phyloP scores from a whole-genome alignment of 2,113 vertebrate species.

The Cottus gobio region DNA sequence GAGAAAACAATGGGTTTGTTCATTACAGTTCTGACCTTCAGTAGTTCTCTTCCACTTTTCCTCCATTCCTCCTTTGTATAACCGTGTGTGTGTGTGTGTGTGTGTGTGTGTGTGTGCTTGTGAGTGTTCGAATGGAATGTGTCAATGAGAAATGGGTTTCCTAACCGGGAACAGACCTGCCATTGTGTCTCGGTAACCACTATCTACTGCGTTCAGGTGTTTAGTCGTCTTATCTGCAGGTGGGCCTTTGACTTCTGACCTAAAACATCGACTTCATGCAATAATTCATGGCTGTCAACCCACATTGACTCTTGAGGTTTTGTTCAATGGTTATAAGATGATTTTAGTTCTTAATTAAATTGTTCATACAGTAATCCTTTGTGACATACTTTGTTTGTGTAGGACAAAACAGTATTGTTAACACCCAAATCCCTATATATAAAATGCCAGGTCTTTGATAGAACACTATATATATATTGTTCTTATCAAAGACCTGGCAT shows the following conservation, averaged over 20 bases:
- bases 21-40: neutral
- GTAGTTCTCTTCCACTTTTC: neutral
- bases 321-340: neutral
- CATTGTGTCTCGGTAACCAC: conserved; percentile 37
- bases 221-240: conserved; percentile 52
- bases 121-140: conserved; percentile 24
- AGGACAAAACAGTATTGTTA: neutral
- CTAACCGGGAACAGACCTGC: conserved; percentile 30
- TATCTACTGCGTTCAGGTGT: conserved; percentile 29
- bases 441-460: too few species aligned
- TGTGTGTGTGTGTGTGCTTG: neutral
- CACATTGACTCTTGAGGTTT: neutral
- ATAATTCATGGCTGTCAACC: neutral
- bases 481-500: too few species aligned
- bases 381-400: neutral
- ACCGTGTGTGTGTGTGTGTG: neutral
- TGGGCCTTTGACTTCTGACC: conserved; percentile 40
- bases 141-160: conserved; percentile 6
- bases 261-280: neutral
- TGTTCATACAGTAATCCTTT: neutral
- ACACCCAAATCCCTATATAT: neutral
- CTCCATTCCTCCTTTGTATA: neutral
- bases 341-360: neutral
- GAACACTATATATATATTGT: too few species aligned
- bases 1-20: neutral